These are phyloP conservation scores for Tachina fera DNA, from an alignment of 2,888 invertebrate genomes.

Conservation along the genomic window DNA sequence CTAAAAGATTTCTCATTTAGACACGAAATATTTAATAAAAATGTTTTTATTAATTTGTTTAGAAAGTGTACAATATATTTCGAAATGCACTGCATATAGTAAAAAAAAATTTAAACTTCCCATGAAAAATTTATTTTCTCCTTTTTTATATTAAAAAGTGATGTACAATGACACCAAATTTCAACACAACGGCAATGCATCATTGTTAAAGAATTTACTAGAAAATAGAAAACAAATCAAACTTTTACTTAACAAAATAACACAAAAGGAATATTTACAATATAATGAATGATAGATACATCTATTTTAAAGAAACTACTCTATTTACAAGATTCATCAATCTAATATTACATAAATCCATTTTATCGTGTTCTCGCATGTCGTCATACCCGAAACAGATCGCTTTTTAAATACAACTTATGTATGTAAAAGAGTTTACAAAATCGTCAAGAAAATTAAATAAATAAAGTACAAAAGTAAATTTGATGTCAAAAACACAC, in stretches of 20 bases:
- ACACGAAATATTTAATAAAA: not conserved
- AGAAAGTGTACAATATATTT: not conserved
- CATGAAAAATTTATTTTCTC: conserved; percentile 16
- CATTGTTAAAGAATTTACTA: conserved; percentile 45
- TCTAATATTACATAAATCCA: conserved; percentile 61
- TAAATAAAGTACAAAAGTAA: not conserved
- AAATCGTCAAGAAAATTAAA: conserved; percentile 19
- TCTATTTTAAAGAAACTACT: conserved; percentile 57
- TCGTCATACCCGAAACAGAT: conserved; percentile 34
- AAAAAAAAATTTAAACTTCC: conserved; percentile 3
- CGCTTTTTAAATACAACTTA: conserved; percentile 55
- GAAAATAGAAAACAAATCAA: conserved; percentile 31
- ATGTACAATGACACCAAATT: conserved; percentile 55
- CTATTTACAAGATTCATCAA: conserved; percentile 67
- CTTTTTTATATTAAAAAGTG: not conserved
- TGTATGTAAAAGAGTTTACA: conserved; percentile 35
- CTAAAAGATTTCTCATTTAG: not conserved
- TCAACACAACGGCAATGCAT: conserved; percentile 61
- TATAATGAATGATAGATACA: conserved; percentile 41
- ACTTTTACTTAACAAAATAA: conserved; percentile 42
- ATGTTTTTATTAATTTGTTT: not conserved
- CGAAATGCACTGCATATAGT: no score
- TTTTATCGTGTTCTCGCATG: conserved; percentile 37
- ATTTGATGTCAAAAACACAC: conserved; percentile 28
- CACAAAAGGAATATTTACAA: not conserved